Percentiles rank a stretch among this genome's conserved stretches.
phyloP scores from a whole-genome alignment of 2,113 vertebrate genomes.

The Thinocorus orbignyianus region DNA sequence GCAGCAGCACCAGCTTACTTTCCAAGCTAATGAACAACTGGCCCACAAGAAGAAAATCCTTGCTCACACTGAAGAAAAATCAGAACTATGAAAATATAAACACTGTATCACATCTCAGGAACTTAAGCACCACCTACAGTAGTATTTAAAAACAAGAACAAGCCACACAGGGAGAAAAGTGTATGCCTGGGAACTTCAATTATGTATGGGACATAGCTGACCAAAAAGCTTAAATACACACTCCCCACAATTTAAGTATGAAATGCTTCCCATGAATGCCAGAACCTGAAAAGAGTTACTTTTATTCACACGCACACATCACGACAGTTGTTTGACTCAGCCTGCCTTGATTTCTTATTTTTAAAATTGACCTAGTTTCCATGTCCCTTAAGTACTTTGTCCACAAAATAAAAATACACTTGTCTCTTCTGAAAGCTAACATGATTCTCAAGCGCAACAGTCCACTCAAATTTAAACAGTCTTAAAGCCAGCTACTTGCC shows the following conservation, averaged over 20 bases:
- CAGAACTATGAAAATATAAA: background rate
- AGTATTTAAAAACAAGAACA: background rate
- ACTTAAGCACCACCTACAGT: background rate
- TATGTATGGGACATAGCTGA: background rate
- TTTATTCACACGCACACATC: background rate
- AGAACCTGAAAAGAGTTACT: background rate
- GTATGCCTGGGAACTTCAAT: background rate
- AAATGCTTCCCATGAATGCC: background rate
- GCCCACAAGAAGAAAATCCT: background rate
- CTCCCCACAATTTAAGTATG: background rate
- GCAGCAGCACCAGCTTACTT: background rate
- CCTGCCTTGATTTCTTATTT: background rate
- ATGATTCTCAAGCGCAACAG: background rate
- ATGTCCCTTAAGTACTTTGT: background rate
- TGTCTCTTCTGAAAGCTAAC: background rate
- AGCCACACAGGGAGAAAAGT: background rate
- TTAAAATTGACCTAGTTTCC: background rate
- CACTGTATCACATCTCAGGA: background rate
- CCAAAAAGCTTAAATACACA: background rate
- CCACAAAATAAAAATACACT: background rate
- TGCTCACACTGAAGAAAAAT: background rate
- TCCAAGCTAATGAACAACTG: background rate
- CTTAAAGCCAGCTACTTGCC: background rate
- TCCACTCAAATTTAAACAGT: background rate
- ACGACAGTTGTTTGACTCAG: background rate